Evolutionary conservation across 2,888 invertebrate genomes (phyloP).

Genomic region (Heliconius ismenius): DNA sequence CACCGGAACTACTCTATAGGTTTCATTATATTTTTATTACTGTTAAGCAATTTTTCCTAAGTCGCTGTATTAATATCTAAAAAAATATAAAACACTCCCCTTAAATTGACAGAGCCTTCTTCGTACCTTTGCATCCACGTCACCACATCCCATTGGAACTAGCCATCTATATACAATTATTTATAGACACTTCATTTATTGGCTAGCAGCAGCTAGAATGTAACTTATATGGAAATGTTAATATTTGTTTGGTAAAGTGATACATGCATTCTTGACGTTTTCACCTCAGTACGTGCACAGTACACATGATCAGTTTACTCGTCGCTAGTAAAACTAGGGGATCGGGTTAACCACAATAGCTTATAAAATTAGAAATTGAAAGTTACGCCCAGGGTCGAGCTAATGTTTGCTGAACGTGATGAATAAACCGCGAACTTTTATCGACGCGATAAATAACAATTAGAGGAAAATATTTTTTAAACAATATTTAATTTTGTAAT

Average conservation of each 20-base stretch:
- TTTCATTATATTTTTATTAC: too few relatives aligned
- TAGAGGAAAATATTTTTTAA: background rate
- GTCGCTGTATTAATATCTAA: too few relatives aligned
- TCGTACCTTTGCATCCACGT: background rate
- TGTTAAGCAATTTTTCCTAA: too few relatives aligned
- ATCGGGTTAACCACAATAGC: conserved; percentile 71
- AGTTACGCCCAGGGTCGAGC: conserved; percentile 58
- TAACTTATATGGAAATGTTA: conserved; percentile 35
- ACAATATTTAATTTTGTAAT: background rate
- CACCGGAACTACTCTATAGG: too few relatives aligned
- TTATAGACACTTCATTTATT: conserved; percentile 12
- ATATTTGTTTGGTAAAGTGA: conserved; percentile 42
- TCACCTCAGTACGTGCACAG: conserved; percentile 43
- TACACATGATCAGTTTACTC: conserved; percentile 43
- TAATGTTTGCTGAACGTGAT: conserved; percentile 73
- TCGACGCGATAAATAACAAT: conserved; percentile 1
- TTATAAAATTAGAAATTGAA: conserved; percentile 74
- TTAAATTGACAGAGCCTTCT: background rate
- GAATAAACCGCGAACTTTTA: conserved; percentile 35
- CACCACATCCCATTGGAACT: background rate
- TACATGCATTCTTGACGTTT: conserved; percentile 44
- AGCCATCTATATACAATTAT: background rate
- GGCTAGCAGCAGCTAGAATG: conserved; percentile 15
- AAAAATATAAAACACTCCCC: background rate
- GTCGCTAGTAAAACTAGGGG: conserved; percentile 46